These are phyloP conservation scores for Chironomus riparius DNA, from an alignment of 2,888 invertebrate species.

Conservation along the genomic window DNA sequence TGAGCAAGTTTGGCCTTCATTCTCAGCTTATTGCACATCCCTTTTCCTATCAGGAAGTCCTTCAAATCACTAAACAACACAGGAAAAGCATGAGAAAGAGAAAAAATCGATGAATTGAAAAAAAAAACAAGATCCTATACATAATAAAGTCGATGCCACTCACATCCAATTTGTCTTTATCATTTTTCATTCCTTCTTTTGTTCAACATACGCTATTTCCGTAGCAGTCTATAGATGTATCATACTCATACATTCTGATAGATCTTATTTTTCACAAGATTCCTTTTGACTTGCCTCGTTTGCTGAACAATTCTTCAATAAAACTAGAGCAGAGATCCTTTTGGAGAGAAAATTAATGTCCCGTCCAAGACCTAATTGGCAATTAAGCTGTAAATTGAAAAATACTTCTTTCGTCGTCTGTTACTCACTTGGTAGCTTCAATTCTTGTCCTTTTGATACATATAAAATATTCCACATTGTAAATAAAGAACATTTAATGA, in stretches of 20 bases:
- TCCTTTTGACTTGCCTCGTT: background rate
- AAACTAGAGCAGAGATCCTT: background rate
- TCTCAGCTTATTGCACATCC: too few relatives aligned
- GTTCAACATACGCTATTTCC: background rate
- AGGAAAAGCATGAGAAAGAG: too few relatives aligned
- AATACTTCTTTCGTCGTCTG: background rate
- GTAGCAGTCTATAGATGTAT: background rate
- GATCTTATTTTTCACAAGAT: background rate
- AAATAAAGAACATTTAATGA: too few relatives aligned
- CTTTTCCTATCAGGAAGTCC: too few relatives aligned
- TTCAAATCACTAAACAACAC: too few relatives aligned
- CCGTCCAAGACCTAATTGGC: background rate
- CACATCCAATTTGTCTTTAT: background rate
- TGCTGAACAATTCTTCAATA: too few relatives aligned
- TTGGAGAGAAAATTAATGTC: background rate
- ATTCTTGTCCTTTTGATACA: background rate
- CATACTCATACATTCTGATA: background rate
- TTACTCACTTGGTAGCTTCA: background rate
- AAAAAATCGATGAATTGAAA: too few relatives aligned
- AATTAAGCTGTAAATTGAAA: background rate
- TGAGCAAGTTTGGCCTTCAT: too few relatives aligned
- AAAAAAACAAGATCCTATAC: too few relatives aligned
- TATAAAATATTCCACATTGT: too few relatives aligned
- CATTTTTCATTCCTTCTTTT: background rate
- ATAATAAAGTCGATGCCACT: too few relatives aligned